Percentiles rank a stretch among this genome's conserved stretches.
Evolutionary conservation across 2,113 vertebrate genomes (phyloP).

Genomic region (Podilymbus podiceps): DNA sequence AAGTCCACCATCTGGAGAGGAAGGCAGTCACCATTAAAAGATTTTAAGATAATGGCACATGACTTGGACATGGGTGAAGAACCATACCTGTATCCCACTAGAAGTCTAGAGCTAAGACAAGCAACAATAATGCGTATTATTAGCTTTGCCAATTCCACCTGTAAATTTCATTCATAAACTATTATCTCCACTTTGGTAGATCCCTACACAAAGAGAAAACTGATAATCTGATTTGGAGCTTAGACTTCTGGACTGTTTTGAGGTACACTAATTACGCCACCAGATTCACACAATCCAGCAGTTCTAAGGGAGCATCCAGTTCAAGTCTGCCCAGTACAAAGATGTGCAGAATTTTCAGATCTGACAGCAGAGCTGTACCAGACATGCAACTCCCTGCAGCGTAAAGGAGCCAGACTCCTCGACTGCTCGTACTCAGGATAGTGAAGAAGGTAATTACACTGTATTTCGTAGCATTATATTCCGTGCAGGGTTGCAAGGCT

Average conservation of each 20-base stretch:
- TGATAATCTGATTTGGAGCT: background rate
- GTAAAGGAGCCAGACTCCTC: background rate
- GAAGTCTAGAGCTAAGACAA: background rate
- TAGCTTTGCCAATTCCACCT: background rate
- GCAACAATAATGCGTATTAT: fast-evolving
- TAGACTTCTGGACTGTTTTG: background rate
- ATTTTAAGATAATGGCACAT: background rate
- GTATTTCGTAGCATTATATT: background rate
- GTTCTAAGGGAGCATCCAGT: background rate
- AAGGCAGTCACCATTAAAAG: background rate
- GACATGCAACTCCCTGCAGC: background rate
- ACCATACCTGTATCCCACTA: background rate
- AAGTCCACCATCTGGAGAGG: background rate
- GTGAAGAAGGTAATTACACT: background rate
- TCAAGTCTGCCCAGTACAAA: background rate
- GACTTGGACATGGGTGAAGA: background rate
- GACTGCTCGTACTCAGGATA: background rate
- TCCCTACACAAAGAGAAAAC: background rate
- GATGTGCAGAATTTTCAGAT: background rate
- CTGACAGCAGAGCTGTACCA: background rate
- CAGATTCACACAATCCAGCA: background rate
- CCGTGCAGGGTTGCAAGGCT: background rate
- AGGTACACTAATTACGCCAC: background rate
- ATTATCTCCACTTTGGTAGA: background rate
- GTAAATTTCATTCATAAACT: background rate